phyloP scores from a whole-genome alignment of 2,888 invertebrate species.

The Eurytoma adleriae region DNA sequence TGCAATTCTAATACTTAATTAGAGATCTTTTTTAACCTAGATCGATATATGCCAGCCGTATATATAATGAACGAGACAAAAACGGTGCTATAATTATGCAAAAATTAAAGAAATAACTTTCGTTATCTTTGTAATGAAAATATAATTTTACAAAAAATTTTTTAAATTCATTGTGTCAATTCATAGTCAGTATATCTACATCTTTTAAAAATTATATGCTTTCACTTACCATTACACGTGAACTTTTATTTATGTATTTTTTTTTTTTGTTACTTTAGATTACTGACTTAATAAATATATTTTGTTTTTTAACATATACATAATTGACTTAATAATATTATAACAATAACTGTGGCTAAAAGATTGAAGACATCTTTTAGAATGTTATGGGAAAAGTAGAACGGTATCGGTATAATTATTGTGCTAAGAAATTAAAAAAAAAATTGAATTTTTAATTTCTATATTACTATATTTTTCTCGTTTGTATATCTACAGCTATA shows the following conservation, averaged over 20 bases:
- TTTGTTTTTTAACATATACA: too few species aligned
- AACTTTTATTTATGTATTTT: too few species aligned
- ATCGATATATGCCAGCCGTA: slow-evolving; percentile 7
- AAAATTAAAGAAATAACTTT: neutral
- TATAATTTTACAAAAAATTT: too few species aligned
- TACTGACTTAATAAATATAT: too few species aligned
- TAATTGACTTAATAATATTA: neutral
- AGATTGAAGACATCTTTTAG: neutral
- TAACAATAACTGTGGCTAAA: neutral
- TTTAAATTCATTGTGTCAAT: too few species aligned
- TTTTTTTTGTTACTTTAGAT: too few species aligned
- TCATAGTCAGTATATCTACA: too few species aligned
- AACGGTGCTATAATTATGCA: slow-evolving; percentile 9
- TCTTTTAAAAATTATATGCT: too few species aligned
- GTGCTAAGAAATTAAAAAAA: neutral
- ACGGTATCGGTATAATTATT: slow-evolving; percentile 14
- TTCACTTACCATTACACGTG: too few species aligned
- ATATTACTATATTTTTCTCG: slow-evolving; percentile 32
- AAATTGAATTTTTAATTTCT: neutral
- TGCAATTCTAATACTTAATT: slow-evolving; percentile 44
- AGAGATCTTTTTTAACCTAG: slow-evolving; percentile 26
- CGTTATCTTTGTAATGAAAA: too few species aligned
- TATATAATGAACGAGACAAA: slow-evolving; percentile 42
- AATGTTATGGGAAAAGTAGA: neutral
- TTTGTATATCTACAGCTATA: slow-evolving; percentile 31